Evolutionary conservation across 2,797 vertebrate species (phyloP).

Genomic region (Margarornis squamiger): DNA sequence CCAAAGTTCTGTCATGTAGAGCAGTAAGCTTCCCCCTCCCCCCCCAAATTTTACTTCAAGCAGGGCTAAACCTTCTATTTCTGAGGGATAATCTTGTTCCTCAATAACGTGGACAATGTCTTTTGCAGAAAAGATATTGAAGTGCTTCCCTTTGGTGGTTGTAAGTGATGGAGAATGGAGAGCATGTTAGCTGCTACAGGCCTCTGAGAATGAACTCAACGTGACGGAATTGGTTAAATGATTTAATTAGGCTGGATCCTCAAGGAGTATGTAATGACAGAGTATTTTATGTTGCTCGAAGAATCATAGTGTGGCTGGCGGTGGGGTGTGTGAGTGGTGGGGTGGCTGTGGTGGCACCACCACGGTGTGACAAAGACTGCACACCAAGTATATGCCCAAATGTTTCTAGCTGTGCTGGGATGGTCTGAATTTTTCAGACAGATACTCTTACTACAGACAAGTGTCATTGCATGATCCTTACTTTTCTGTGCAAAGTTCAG

Average conservation of each 20-base stretch:
- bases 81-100: neutral
- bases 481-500: neutral
- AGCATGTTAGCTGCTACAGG: neutral
- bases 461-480: neutral
- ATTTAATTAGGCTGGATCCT: neutral
- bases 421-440: neutral
- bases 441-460: neutral
- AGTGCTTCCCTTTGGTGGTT: neutral
- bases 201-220: neutral
- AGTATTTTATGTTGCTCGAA: neutral
- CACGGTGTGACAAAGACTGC: neutral
- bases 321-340: too few relatives aligned
- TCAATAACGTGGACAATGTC: neutral
- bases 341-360: neutral
- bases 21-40: neutral
- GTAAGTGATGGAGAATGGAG: neutral
- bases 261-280: neutral
- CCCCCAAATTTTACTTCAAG: neutral
- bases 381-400: neutral
- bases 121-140: neutral
- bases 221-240: neutral
- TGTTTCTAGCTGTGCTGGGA: neutral
- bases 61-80: neutral
- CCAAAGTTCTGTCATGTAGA: neutral
- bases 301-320: neutral